Base-by-base conservation (phyloP, 2,888 invertebrate species). In the Rotaria macrura region DNA sequence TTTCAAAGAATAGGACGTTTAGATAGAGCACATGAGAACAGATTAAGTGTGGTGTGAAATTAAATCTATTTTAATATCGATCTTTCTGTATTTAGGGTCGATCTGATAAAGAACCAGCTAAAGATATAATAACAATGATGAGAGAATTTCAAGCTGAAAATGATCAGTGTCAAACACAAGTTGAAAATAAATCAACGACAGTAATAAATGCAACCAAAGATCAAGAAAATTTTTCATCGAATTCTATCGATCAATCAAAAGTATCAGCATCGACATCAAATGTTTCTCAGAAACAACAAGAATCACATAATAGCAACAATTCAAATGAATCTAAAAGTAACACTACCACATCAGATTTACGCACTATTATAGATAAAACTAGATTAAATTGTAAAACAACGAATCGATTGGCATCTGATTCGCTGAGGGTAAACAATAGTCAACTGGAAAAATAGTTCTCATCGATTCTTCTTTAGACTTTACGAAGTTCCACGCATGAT, bases 51-150 rank as follows among this genome's bases (percentile, higher is more conserved):
- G n/a, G n/a, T n/a, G n/a, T n/a, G n/a, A 29, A 20, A 10, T 29
- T 25, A 1, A 20, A 9, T 4, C n/a, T n/a, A 10, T n/a, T 29
- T 29, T 17, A 49, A 49, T 49, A 49, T 49, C 6, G 17, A 49
- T 49, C 7, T 38, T n/a, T n/a, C 34, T 12, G 38, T 38, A 34
- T 72, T 72, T 79, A 79, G 79, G 79, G 79, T 3, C 79, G 43
- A 43, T 43, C 79, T 25, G 79, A 43, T 79, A 43, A 43, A 43
- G 23, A n/a, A 43, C 43, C 43, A 43, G 38, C 10, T 25, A 79
- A 79, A 43, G 79, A 79, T n/a, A 79, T 79, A n/a, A 79, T 79
- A 43, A 79, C 79, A 40, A 25, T 43, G 43, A 79, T 79, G 79
- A 79, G 14, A 79, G 79, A 79, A 43, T 79, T 79, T 43, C 43